Evolutionary conservation across 1,140 invertebrate species (phyloP), one percentile per base, ranked within the genome.

Genomic region (Notospermus geniculatus): DNA sequence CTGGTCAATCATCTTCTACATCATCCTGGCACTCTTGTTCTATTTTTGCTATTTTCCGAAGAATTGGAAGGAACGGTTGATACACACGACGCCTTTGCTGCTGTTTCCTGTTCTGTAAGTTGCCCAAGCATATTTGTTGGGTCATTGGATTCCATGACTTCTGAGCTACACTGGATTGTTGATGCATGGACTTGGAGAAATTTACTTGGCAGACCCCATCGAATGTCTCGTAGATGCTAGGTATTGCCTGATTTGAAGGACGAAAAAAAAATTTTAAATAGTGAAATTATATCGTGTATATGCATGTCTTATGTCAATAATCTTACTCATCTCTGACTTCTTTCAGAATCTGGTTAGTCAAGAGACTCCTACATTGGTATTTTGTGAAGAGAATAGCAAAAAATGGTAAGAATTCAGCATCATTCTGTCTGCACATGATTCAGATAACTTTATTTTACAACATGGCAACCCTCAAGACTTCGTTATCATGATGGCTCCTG

Each of bases 331-430:
- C n/a, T n/a, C n/a, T n/a, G n/a, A n/a, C n/a, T 72, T 74, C 69
- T 84, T 85, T 63, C 80, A 96, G 93, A 71, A 88, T 95, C 66
- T 86, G 90, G 71, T 84, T 89, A 58, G 82, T 90, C 30, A 91
- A 91, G 70, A 87, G 87, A 73, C 79, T 88, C 68, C 85, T 95
- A 71, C 88, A 89, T 50, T 93, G 90, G 88, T 95, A 93, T 78
- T 97, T 91, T 80, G 87, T 89, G 65, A 85, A 90, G 77, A 89
- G 91, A 80, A 86, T 95, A 45, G 85, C 85, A 57, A 87, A 86
- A 74, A 95, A 93, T 83, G 87, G 89, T 80, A 83, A 64, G 67
- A 36, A 59, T 29, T 25, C 52, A 13, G 13, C 23, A 13, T 13
- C 23, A 13, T 22, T 13, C 23, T 13, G 9, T 23, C 23, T 17